Conservation (phyloP, 2,797 vertebrate species). For the Sebastolobus alascanus region DNA sequence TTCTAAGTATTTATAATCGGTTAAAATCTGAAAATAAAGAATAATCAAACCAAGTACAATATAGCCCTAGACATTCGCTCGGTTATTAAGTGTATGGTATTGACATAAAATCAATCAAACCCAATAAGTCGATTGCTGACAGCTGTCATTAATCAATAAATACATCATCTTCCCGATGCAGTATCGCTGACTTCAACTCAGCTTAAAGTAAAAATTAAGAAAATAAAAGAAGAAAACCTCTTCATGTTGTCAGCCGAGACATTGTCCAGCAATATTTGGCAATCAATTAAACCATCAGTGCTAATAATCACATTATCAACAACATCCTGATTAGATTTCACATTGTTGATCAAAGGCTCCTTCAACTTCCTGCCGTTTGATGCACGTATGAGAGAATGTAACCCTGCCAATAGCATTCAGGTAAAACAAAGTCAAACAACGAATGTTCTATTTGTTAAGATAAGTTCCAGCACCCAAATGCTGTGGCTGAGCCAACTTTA, state of each 20-base stretch:
- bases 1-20: not conserved
- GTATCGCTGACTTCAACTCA: constrained; percentile 58
- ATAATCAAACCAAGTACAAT: not conserved
- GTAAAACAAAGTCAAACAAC: not conserved
- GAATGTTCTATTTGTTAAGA: constrained; percentile 1
- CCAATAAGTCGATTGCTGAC: not conserved
- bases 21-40: constrained; percentile 3
- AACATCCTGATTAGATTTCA: constrained; percentile 42
- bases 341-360: constrained; percentile 31
- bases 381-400: not conserved
- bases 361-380: not conserved
- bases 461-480: not conserved
- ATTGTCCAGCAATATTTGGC: constrained; percentile 74
- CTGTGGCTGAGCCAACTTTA: not conserved
- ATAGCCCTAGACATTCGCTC: constrained; percentile 21
- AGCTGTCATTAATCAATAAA: constrained; percentile 54
- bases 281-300: constrained; percentile 20
- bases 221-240: not conserved
- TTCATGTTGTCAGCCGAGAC: constrained; percentile 39
- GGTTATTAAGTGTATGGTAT: not conserved
- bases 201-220: constrained; percentile 40
- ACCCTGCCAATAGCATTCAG: not conserved
- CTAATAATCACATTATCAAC: constrained; percentile 17
- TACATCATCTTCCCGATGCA: constrained; percentile 40
- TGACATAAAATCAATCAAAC: constrained; percentile 18